Percentiles rank a stretch among this genome's conserved stretches.
phyloP scores from a whole-genome alignment of 1,140 invertebrate species.

The Telenomus remus region DNA sequence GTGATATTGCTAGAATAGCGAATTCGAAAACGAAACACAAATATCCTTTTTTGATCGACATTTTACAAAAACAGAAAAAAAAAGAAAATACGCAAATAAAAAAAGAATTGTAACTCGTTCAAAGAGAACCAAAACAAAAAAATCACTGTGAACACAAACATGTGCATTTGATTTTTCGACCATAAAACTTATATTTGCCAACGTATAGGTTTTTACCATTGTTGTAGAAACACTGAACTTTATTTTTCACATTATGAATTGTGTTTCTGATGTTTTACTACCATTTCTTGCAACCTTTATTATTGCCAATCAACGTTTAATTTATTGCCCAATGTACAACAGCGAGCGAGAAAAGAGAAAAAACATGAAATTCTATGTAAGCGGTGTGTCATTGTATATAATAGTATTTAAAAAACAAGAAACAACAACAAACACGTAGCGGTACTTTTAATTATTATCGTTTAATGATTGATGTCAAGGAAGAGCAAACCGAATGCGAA shows the following conservation, averaged over 20 bases:
- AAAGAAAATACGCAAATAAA: too few relatives aligned
- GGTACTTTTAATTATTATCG: constrained; percentile 63
- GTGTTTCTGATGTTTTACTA: constrained; percentile 5
- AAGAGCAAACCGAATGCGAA: constrained; percentile 14
- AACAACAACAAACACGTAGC: constrained; percentile 57
- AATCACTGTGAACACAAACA: too few relatives aligned
- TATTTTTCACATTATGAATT: constrained; percentile 54
- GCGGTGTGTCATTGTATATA: constrained; percentile 74
- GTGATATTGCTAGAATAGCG: constrained; percentile 48
- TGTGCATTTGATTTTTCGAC: not conserved
- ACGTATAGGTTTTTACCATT: constrained; percentile 60
- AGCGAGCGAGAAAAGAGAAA: constrained; percentile 59
- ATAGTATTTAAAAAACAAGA: constrained; percentile 68
- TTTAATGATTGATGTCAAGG: constrained; percentile 56
- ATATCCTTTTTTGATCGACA: too few relatives aligned
- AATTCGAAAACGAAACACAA: constrained; percentile 13
- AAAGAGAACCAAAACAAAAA: too few relatives aligned
- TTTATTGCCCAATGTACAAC: constrained; percentile 38
- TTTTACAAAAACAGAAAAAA: constrained; percentile 3
- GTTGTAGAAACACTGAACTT: constrained; percentile 62
- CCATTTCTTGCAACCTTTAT: constrained; percentile 1
- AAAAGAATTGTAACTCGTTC: too few relatives aligned
- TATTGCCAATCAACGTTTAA: constrained; percentile 26
- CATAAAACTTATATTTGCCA: constrained; percentile 54
- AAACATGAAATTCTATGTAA: constrained; percentile 64